A percentile compares a stretch with the other conserved stretches of the same genome.
Evolutionary conservation across 2,113 vertebrate genomes (phyloP).

Genomic region (Athene cunicularia): DNA sequence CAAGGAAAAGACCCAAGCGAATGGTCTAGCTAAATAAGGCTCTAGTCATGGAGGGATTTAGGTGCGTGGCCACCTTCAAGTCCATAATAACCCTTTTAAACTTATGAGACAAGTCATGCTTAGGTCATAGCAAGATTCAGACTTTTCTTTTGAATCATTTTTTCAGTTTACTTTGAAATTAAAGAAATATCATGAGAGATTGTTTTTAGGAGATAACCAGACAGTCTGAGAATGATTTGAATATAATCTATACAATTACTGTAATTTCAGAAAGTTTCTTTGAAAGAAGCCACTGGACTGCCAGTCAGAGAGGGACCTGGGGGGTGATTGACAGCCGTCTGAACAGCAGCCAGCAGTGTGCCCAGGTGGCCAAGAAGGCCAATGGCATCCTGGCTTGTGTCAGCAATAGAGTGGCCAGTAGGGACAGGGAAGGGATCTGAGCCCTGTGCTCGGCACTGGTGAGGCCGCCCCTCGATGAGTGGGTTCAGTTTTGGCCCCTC

Average conservation of each 20-base stretch:
- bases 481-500: too few relatives aligned
- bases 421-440: too few relatives aligned
- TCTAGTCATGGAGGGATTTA: neutral
- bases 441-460: too few relatives aligned
- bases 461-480: too few relatives aligned
- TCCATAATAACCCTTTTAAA: neutral
- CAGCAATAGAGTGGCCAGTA: too few relatives aligned
- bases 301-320: too few relatives aligned
- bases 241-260: neutral
- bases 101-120: neutral
- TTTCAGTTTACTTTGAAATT: neutral
- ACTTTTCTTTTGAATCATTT: neutral
- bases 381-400: too few relatives aligned
- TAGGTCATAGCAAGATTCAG: neutral
- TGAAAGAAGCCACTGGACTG: neutral
- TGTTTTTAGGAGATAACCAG: neutral
- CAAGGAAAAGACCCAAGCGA: neutral
- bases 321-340: too few relatives aligned
- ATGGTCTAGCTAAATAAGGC: neutral
- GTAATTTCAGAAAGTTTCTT: neutral
- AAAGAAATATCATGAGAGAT: neutral
- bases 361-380: too few relatives aligned
- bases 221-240: neutral
- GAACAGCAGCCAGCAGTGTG: too few relatives aligned
- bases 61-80: neutral